A percentile compares a stretch with the other conserved stretches of the same genome.
phyloP scores from a whole-genome alignment of 1,140 invertebrate species.

The Drosophila nigromelanica region DNA sequence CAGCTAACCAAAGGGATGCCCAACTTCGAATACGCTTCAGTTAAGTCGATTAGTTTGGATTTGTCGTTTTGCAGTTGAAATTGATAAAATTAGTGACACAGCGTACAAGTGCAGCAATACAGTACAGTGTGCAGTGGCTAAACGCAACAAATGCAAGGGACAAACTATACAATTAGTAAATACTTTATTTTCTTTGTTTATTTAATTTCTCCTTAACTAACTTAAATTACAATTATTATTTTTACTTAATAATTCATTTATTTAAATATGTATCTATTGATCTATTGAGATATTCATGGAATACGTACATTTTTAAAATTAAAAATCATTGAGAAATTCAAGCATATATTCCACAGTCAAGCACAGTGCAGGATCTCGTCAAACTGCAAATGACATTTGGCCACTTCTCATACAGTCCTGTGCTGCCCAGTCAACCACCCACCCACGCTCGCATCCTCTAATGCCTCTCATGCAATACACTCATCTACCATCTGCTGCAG shows the following conservation, averaged over 20 bases:
- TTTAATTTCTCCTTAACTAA: too few species aligned
- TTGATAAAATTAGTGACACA: slow-evolving; percentile 60
- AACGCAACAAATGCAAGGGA: not conserved
- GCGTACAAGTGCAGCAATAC: slow-evolving; percentile 23
- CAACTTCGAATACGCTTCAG: slow-evolving; percentile 42
- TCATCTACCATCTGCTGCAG: slow-evolving; percentile 29
- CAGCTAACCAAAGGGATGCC: slow-evolving; percentile 32
- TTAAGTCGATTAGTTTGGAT: slow-evolving; percentile 39
- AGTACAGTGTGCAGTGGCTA: slow-evolving; percentile 15
- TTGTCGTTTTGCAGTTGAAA: slow-evolving; percentile 53
- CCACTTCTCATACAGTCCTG: slow-evolving; percentile 63
- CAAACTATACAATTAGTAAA: too few species aligned
- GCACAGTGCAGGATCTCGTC: slow-evolving; percentile 37
- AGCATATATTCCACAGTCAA: slow-evolving; percentile 7
- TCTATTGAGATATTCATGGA: not conserved
- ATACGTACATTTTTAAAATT: not conserved
- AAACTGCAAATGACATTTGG: slow-evolving; percentile 80
- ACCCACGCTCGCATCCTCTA: not conserved
- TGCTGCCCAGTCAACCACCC: not conserved
- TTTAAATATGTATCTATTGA: too few species aligned
- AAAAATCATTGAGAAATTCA: slow-evolving; percentile 1
- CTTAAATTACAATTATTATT: too few species aligned
- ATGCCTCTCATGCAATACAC: slow-evolving; percentile 30
- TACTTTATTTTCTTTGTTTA: too few species aligned
- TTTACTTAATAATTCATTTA: too few species aligned